Evolutionary conservation across 2,888 invertebrate genomes (phyloP), one percentile per base, ranked within the genome.

Genomic region (Orthosia gothica): DNA sequence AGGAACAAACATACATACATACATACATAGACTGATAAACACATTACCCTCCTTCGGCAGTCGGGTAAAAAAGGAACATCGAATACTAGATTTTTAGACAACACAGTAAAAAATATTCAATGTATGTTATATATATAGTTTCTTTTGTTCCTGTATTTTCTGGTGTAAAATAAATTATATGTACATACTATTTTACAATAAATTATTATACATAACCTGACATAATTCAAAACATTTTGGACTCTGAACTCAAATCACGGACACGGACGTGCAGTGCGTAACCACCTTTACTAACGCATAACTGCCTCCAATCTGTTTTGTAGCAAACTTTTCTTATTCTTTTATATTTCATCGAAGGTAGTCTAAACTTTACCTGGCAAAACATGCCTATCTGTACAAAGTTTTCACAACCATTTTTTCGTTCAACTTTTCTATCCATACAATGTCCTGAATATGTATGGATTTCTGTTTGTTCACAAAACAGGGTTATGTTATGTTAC

Each of bases 391-490:
- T 52, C 50, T 18, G 18, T 58, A 45, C 26, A 69, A 86, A 75
- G 68, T 84, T 76, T 76, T 62, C 9, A 5, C 18, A 65, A 59
- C n/a, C 49, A 74, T 63, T 80, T 79, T 76, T 64, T 69, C 55
- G 50, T 45, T 11, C 26, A 74, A 61, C 32, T 84, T 83, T 69
- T 55, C 15, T 69, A 62, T 74, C 70, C 49, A 55, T 50, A 61
- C 61, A 59, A 55, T 59, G 70, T 16, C 67, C 61, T 77, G 76
- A 84, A 84, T 86, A 86, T 86, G 84, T 83, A 84, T 75, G 65
- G 52, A 61, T 26, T 74, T 52, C 20, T 61, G 69, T 80, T 86
- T 75, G 73, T 57, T 70, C 45, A 23, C 15, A 49, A 69, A 85
- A 71, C 45, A 75, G 5, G n/a, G 45, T 16, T 59, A n/a, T 54